phyloP scores from a whole-genome alignment of 2,113 vertebrate genomes.

The Alligator sinensis region DNA sequence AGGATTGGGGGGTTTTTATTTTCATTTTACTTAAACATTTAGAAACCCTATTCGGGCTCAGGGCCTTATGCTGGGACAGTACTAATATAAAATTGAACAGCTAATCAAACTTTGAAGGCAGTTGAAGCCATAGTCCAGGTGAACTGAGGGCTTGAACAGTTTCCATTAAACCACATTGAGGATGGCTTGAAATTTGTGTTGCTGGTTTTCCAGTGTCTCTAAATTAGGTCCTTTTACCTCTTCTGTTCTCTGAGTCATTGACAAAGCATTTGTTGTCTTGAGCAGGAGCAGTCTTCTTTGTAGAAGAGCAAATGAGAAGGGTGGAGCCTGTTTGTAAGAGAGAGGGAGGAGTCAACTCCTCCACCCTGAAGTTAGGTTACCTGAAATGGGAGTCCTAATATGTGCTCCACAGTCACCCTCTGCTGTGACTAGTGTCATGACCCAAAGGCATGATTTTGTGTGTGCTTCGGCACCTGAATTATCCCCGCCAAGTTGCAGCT shows the following conservation, averaged over 20 bases:
- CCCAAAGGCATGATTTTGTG: too few relatives aligned
- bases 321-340: not conserved
- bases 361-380: not conserved
- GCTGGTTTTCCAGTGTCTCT: not conserved
- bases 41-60: not conserved
- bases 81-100: constrained; percentile 1
- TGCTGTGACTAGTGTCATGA: not conserved
- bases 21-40: not conserved
- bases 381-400: not conserved
- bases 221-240: not conserved
- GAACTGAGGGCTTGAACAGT: not conserved
- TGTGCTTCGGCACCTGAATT: too few relatives aligned
- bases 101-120: constrained; percentile 7
- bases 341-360: not conserved
- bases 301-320: not conserved
- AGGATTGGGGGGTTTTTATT: not conserved
- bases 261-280: not conserved
- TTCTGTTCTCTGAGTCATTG: not conserved
- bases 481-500: too few relatives aligned
- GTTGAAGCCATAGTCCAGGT: not conserved
- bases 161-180: not conserved
- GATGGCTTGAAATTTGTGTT: not conserved
- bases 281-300: not conserved
- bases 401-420: not conserved
- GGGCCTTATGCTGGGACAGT: not conserved